Conservation (phyloP, 2,113 vertebrate genomes). For the Pygathrix nemaeus region DNA sequence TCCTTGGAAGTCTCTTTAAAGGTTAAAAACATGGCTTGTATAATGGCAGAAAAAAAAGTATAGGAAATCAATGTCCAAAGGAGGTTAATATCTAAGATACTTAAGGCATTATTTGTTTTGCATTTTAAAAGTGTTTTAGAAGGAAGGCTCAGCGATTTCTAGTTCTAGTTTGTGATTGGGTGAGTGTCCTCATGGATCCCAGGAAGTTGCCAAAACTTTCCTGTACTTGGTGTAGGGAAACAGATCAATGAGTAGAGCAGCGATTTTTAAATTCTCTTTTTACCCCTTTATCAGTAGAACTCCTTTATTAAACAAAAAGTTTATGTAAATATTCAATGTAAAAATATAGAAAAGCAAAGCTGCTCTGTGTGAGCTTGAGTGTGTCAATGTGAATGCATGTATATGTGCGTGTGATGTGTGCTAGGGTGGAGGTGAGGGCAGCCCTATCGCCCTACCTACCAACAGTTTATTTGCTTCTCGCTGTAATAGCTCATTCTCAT, state of each 20-base stretch:
- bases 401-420: background rate
- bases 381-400: background rate
- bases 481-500: background rate
- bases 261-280: background rate
- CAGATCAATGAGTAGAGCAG: background rate
- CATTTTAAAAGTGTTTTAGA: background rate
- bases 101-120: conserved; percentile 1
- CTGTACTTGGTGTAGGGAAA: background rate
- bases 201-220: background rate
- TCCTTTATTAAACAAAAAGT: background rate
- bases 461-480: background rate
- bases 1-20: background rate
- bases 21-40: background rate
- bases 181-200: background rate
- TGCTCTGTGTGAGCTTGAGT: background rate
- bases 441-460: background rate
- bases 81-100: background rate
- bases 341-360: background rate
- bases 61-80: background rate
- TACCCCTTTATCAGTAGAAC: background rate
- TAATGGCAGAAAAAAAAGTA: background rate
- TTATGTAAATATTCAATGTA: background rate
- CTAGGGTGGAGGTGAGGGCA: background rate
- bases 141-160: background rate
- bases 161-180: background rate